phyloP scores from a whole-genome alignment of 2,797 vertebrate genomes.

The Crypturellus tataupa region DNA sequence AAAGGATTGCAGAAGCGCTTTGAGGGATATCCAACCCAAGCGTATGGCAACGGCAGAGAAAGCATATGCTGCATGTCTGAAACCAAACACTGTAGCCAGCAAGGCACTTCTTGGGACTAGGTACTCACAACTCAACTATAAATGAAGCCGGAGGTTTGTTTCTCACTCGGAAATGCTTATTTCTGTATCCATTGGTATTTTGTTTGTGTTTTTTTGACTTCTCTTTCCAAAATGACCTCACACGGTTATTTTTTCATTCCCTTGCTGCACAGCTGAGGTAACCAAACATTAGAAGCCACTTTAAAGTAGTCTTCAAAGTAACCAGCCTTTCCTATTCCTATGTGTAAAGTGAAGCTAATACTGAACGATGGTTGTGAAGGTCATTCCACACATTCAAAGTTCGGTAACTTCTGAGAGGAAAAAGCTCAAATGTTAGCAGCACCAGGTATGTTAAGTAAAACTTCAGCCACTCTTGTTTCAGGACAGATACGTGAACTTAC shows the following conservation, averaged over 20 bases:
- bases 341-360: neutral
- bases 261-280: neutral
- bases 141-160: slow-evolving; percentile 6
- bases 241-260: neutral
- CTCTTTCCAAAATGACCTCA: neutral
- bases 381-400: no score
- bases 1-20: neutral
- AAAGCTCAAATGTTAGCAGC: neutral
- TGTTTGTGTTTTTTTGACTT: neutral
- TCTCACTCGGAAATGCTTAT: neutral
- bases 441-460: neutral
- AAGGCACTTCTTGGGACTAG: neutral
- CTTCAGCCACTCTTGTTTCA: neutral
- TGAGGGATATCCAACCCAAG: neutral
- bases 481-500: neutral
- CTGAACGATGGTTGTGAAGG: neutral
- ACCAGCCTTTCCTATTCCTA: neutral
- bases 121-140: neutral
- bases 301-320: neutral
- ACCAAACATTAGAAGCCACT: neutral
- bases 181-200: slow-evolving; percentile 2
- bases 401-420: neutral
- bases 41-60: neutral
- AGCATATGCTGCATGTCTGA: neutral
- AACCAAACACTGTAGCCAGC: neutral